Evolutionary conservation across 2,113 vertebrate genomes (phyloP), one percentile per base, ranked within the genome.

Genomic region (Laticauda colubrina): DNA sequence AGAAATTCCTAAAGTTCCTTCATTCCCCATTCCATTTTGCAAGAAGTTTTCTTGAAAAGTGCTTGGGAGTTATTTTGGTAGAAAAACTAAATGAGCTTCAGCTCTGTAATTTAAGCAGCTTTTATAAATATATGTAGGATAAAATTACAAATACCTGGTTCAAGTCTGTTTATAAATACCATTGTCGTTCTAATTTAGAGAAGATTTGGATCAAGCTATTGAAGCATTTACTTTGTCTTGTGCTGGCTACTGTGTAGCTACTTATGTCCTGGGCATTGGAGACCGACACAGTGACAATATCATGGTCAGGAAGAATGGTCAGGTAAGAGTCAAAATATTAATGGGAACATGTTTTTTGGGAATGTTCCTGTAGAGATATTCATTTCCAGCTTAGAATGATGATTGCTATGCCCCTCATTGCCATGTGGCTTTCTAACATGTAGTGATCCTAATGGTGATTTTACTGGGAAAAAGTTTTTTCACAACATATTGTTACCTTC

Each of bases 161-260:
- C 0, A 26, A 1, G 93, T 75, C 4, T 81, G 34, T 81, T 43
- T 81, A 81, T 21, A 81, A 81, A 81, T 1, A 1, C 43, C 88
- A 6, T 94, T 21, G 94, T 85, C 93, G 59, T 92, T 89, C 95
- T 29, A 34, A 61, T 96, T 20, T 87, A 99, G 99, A 24, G 99
- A 99, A 93, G 98, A 99, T 94, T 97, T 99, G 92, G 99, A 99
- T 39, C 98, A 98, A 94, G 99, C 99, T 92, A 99, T 99, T 89
- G 99, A 99, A 95, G 98, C 99, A 96, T 99, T 99, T 96, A 99
- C 99, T 23, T 96, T 99, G 89, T 99, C 99, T 15, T 99, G 99
- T 96, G 99, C 99, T 96, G 99, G 99, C 98, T 99, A 99, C 98
- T 99, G 99, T 98, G 99, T 99, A 97, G 99, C 99, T 97, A 99